Evolutionary conservation across 2,113 vertebrate species (phyloP).

Genomic region (Psilopogon haemacephalus): DNA sequence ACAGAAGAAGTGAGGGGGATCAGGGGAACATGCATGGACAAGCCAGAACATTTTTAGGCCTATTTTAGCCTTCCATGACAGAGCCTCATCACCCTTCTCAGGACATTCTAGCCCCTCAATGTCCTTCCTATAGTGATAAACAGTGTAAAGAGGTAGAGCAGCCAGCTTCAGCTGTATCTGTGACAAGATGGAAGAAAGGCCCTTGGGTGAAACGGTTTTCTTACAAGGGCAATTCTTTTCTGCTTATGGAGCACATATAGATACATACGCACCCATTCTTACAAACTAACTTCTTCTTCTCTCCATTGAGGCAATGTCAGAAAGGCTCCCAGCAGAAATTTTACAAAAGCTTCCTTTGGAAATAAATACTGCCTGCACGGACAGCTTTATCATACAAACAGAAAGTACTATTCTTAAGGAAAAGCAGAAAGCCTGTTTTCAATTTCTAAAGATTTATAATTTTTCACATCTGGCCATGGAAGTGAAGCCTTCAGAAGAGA

Average conservation of each 20-base stretch:
- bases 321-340: not conserved
- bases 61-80: too few species aligned
- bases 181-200: not conserved
- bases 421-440: not conserved
- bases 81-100: too few species aligned
- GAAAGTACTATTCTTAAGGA: not conserved
- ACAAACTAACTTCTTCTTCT: not conserved
- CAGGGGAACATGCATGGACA: too few species aligned
- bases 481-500: not conserved
- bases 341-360: not conserved
- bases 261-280: not conserved
- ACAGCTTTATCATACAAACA: not conserved
- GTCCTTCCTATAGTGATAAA: too few species aligned
- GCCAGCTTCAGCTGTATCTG: not conserved
- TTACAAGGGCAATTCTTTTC: not conserved
- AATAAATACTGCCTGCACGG: not conserved
- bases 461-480: not conserved
- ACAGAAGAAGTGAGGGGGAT: too few species aligned
- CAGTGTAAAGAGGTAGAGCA: not conserved
- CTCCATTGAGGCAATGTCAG: not conserved
- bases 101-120: too few species aligned
- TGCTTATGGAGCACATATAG: not conserved
- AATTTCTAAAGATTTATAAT: not conserved
- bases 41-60: too few species aligned
- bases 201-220: not conserved